Evolutionary conservation across 2,888 invertebrate genomes (phyloP).

Genomic region (Philaethria dido): DNA sequence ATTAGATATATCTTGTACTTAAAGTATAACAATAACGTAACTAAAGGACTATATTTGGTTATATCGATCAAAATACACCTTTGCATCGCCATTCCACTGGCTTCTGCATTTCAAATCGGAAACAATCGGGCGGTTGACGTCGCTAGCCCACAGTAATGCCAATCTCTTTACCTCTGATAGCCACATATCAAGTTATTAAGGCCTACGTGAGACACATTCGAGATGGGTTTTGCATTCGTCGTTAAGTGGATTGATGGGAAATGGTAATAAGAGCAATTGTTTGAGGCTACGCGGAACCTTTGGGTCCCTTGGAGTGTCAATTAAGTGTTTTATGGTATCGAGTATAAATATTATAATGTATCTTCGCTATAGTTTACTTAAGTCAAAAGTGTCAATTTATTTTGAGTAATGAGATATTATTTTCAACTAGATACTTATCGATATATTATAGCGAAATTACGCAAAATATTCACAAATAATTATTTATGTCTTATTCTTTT

Average conservation of each 20-base stretch:
- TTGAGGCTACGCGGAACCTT: constrained; percentile 23
- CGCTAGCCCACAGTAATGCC: constrained; percentile 74
- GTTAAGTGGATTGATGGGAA: constrained; percentile 76
- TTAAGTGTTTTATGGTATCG: constrained; percentile 11
- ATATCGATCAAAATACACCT: background rate
- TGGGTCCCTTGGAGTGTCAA: constrained; percentile 22
- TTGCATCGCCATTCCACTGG: constrained; percentile 51
- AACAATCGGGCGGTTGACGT: constrained; percentile 72
- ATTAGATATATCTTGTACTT: too few relatives aligned
- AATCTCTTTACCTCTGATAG: constrained; percentile 75
- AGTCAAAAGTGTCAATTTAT: background rate
- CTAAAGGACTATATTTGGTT: background rate
- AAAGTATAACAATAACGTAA: background rate
- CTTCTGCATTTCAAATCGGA: constrained; percentile 60
- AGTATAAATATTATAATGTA: background rate
- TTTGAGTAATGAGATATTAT: too few relatives aligned
- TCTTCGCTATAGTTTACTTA: background rate
- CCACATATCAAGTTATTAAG: constrained; percentile 79
- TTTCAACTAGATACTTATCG: too few relatives aligned
- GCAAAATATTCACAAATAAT: too few relatives aligned
- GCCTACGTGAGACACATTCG: constrained; percentile 73
- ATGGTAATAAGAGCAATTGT: constrained; percentile 64
- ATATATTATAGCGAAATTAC: too few relatives aligned
- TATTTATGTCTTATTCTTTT: too few relatives aligned
- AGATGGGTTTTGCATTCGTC: constrained; percentile 62